phyloP scores from a whole-genome alignment of 2,113 vertebrate species.

The Corydoras sp. region DNA sequence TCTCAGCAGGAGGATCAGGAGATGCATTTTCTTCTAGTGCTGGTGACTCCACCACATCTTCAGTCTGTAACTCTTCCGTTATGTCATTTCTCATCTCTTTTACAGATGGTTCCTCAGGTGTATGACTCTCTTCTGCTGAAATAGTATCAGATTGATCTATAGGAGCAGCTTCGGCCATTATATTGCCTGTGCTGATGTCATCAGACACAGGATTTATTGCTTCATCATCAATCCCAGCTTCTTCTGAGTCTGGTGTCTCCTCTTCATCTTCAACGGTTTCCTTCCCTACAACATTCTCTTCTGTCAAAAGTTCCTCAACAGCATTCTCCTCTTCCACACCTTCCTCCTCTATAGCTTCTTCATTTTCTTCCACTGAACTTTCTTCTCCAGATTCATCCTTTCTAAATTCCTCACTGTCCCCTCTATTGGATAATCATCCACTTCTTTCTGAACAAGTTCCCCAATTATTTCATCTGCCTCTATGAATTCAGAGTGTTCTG shows the following conservation, averaged over 20 bases:
- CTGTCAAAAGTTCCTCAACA: neutral
- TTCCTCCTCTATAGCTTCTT: neutral
- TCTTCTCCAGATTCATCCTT: neutral
- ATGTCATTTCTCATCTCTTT: too few species aligned
- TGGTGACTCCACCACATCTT: too few species aligned
- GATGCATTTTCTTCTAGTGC: neutral
- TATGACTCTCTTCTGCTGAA: too few species aligned
- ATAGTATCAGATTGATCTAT: too few species aligned
- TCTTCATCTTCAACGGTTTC: neutral
- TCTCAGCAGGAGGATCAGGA: constrained; percentile 5
- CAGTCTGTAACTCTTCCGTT: too few species aligned
- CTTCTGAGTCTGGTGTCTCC: neutral
- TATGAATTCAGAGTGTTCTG: neutral
- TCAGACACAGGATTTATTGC: neutral
- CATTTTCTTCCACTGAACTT: neutral
- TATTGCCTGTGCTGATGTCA: too few species aligned
- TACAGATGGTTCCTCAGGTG: too few species aligned
- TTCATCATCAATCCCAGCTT: neutral
- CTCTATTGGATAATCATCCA: neutral
- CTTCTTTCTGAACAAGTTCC: neutral
- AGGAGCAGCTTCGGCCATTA: too few species aligned
- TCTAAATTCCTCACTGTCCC: neutral
- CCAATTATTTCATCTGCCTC: neutral
- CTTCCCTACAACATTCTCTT: neutral
- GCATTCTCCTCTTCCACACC: neutral